Conservation (phyloP, 2,113 vertebrate genomes). For the Motacilla tschutschensis region DNA sequence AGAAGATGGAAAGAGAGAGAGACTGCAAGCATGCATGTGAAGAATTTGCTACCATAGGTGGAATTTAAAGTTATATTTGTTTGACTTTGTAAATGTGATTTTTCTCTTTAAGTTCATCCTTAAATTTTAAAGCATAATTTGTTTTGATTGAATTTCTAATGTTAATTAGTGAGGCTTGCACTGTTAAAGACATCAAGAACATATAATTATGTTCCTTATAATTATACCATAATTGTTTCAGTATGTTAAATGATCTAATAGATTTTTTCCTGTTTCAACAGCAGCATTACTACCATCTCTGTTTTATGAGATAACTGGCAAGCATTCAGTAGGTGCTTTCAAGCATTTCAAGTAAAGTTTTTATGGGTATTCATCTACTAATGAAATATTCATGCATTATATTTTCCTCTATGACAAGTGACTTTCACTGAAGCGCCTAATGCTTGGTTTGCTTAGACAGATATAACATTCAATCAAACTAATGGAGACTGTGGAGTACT, state of each 20-base stretch:
- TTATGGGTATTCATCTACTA: conserved; percentile 64
- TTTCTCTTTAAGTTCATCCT: conserved; percentile 58
- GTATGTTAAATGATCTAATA: conserved; percentile 64
- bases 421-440: conserved; percentile 59
- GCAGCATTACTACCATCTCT: conserved; percentile 39
- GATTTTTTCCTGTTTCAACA: conserved; percentile 59
- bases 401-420: conserved; percentile 56
- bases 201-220: conserved; percentile 71
- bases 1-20: not conserved
- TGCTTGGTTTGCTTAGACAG: conserved; percentile 56
- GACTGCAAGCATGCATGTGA: not conserved
- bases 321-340: conserved; percentile 54
- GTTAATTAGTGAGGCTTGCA: conserved; percentile 64
- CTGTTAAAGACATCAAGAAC: conserved; percentile 66
- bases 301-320: conserved; percentile 59
- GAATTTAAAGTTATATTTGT: conserved; percentile 30
- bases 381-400: conserved; percentile 67
- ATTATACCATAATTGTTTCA: conserved; percentile 69
- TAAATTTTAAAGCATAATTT: conserved; percentile 66
- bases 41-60: not conserved
- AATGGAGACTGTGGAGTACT: conserved; percentile 60
- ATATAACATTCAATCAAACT: conserved; percentile 59
- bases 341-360: conserved; percentile 59
- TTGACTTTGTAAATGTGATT: conserved; percentile 24
- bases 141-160: conserved; percentile 67